These are phyloP conservation scores for Drosophila pseudoobscura DNA, from an alignment of 1,140 invertebrate species.

Conservation along the genomic window DNA sequence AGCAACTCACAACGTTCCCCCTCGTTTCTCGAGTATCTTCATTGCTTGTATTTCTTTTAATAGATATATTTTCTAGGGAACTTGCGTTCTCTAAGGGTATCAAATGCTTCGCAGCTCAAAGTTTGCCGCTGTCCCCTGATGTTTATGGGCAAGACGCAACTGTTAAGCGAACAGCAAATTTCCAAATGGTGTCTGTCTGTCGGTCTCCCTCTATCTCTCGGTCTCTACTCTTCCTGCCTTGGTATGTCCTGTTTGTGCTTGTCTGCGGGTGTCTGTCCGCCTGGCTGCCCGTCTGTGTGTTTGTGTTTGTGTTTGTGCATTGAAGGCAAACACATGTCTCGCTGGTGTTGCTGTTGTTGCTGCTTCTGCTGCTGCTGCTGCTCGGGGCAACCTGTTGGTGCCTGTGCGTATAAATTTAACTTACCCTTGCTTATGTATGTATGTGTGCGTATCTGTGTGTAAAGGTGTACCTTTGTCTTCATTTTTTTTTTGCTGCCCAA, in stretches of 20 bases:
- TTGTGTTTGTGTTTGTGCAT: constrained; percentile 10
- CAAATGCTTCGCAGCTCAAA: too few species aligned
- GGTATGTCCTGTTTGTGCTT: constrained; percentile 1
- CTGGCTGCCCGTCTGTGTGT: constrained; percentile 2
- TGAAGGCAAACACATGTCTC: constrained; percentile 49
- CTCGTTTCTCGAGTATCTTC: background rate
- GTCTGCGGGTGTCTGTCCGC: constrained; percentile 7
- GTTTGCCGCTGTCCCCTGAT: constrained; percentile 4
- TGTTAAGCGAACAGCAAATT: constrained; percentile 44
- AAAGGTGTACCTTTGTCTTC: background rate
- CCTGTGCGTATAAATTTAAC: constrained; percentile 44
- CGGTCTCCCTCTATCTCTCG: too few species aligned
- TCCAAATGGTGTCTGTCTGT: constrained; percentile 36
- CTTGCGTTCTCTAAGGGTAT: too few species aligned
- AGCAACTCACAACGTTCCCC: too few species aligned
- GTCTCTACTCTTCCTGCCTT: background rate
- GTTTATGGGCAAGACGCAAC: constrained; percentile 59
- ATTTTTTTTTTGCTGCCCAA: constrained; percentile 4
- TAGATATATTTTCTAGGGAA: too few species aligned
- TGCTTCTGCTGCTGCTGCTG: constrained; percentile 2
- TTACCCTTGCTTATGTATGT: constrained; percentile 10
- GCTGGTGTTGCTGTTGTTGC: background rate
- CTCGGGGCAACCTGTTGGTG: constrained; percentile 63
- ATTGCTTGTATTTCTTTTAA: too few species aligned
- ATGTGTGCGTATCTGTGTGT: background rate